Percentiles rank a stretch among this genome's conserved stretches.
phyloP scores from a whole-genome alignment of 2,797 vertebrate genomes.

The Diglossa cyanea region DNA sequence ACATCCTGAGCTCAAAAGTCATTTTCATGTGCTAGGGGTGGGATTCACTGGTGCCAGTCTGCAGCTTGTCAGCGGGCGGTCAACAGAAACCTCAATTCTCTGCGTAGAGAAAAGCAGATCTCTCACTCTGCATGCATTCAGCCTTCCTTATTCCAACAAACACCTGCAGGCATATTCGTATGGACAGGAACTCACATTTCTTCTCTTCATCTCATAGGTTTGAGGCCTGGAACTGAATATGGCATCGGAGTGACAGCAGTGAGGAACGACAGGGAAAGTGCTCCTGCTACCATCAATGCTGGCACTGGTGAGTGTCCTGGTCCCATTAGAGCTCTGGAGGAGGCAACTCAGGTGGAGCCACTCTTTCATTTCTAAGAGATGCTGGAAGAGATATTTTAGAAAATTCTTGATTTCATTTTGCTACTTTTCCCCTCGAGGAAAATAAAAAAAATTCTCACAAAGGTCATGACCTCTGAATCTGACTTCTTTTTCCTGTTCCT shows the following conservation, averaged over 20 bases:
- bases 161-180: not conserved
- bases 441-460: not conserved
- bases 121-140: not conserved
- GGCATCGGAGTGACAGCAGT: slow-evolving; percentile 96
- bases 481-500: not conserved
- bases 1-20: not conserved
- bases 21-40: not conserved
- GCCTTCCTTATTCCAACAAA: not conserved
- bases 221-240: slow-evolving; percentile 93
- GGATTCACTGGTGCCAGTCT: not conserved
- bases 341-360: not conserved
- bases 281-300: slow-evolving; percentile 90
- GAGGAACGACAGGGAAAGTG: slow-evolving; percentile 89
- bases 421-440: not conserved
- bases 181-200: not conserved
- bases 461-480: not conserved
- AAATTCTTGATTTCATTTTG: not conserved
- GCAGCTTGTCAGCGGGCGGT: not conserved
- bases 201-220: slow-evolving; percentile 70
- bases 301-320: slow-evolving; percentile 86
- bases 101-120: not conserved
- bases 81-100: not conserved
- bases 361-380: not conserved
- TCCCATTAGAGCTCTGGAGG: not conserved
- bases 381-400: not conserved